Evolutionary conservation across 2,888 invertebrate genomes (phyloP), one percentile per base, ranked within the genome.

Genomic region (Eupeodes luniger): DNA sequence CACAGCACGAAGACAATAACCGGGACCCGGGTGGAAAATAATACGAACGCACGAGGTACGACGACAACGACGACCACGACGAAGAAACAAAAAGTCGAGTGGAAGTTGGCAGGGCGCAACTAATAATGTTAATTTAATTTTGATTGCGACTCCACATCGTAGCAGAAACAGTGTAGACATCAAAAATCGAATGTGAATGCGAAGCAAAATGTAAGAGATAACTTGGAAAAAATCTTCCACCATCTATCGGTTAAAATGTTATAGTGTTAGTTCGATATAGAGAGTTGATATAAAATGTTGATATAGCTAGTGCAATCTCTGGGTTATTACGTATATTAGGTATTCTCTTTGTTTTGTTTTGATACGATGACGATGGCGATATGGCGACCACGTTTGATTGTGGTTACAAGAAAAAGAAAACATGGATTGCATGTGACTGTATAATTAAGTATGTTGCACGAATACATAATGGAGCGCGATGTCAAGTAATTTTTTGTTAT

Each of bases 41-140:
- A 64, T 19, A 19, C 53, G 51, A 61, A 69, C 62, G 57, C 19
- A 78, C 49, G 19, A 53, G 40, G 9, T 49, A 64, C 59, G n/a
- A 75, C n/a, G 59, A 27, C n/a, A n/a, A n/a, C 27, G 64, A 77
- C 70, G 40, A 27, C 27, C 27, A 27, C 40, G 40, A 40, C 6
- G 40, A 40, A 5, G 40, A 57, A 70, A 53, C 49, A 44, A 57
- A 85, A 44, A 64, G 34, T 67, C 53, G 76, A 40, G 57, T 72
- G 19, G 61, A 85, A 55, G 61, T 78, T 49, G 47, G 76, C 66
- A 74, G 40, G 59, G 51, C 69, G 69, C 69, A 69, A 78, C 82
- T 86, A 75, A 82, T 79, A 85, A 78, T 62, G 59, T 81, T 81
- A 86, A 82, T 82, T 86, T 70, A 59, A 69, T 78, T 51, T 49